Evolutionary conservation across 2,888 invertebrate species (phyloP).

Genomic region (Paralinhomoeus sp.): DNA sequence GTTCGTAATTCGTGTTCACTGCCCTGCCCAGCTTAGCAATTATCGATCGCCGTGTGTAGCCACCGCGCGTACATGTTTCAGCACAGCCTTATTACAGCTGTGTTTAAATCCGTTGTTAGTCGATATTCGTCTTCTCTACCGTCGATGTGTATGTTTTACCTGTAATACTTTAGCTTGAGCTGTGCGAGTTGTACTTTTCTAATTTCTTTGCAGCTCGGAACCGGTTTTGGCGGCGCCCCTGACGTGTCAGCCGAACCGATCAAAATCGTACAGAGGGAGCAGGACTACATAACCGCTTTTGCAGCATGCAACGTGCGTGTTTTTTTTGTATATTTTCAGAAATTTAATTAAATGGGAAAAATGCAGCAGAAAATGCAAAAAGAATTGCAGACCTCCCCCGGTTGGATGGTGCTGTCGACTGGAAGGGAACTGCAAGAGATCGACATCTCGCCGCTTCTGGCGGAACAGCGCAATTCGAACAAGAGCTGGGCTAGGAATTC

Average conservation of each 20-base stretch:
- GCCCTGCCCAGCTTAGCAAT: no score
- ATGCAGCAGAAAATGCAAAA: neutral
- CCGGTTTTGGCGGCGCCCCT: neutral
- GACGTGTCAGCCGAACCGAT: constrained; percentile 44
- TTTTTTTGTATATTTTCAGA: neutral
- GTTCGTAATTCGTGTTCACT: no score
- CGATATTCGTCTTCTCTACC: no score
- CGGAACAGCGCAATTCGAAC: constrained; percentile 35
- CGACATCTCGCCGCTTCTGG: constrained; percentile 72
- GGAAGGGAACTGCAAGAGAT: constrained; percentile 90
- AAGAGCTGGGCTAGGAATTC: constrained; percentile 81
- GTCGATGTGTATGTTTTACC: no score
- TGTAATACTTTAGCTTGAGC: no score
- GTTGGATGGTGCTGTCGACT: constrained; percentile 69
- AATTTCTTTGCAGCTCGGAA: no score
- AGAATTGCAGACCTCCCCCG: constrained; percentile 37
- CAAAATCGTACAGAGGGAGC: constrained; percentile 90
- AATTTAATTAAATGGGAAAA: neutral
- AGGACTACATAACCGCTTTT: constrained; percentile 89
- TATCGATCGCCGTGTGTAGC: no score
- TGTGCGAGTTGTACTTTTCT: no score
- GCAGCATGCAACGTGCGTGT: constrained; percentile 61
- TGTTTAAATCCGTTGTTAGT: no score
- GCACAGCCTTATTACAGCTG: no score
- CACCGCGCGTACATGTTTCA: no score